Evolutionary conservation across 2,797 vertebrate genomes (phyloP), one percentile per base, ranked within the genome.

Genomic region (Phalanger gymnotis): DNA sequence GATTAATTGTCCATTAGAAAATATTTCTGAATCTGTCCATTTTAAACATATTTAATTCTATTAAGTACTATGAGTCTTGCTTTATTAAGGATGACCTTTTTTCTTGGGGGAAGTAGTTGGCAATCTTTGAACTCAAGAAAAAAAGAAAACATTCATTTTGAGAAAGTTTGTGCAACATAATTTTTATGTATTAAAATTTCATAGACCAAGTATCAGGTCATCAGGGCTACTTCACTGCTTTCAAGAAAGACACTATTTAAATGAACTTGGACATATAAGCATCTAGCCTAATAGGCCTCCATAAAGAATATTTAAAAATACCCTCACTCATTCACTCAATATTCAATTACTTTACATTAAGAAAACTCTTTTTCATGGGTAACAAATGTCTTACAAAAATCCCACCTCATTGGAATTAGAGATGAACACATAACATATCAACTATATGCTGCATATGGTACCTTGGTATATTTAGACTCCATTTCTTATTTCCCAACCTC

Each of bases 1-100:
- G 51, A n/a, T 90, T 58, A 91, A 55, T 92, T 94, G 96, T 91
- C 34, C 92, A 95, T 96, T 91, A 94, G 90, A 96, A 95, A 90
- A 61, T 90, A 54, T 55, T 22, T 57, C 56, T 89, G 2, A 89
- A 28, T 94, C 12, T 97, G 54, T 58, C 73, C 54, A 27, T 16
- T 92, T 90, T 94, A 55, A 90, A 94, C 51, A 90, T 94, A 96
- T 94, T 66, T 87, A 94, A 40, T 92, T 94, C 40, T 93, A 92
- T 53, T 14, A 31, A 96, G 94, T 56, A 93, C 22, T 19, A 91
- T 94, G 54, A 9, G 90, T 10, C 87, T 27, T 93, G 93, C 90
- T 93, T 54, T 92, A 53, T 95, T 96, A 97, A 95, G 73, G 81
- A 47, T 95, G 92, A 51, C 58, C 57, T 95, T 95, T 54, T 56